phyloP scores from a whole-genome alignment of 2,113 vertebrate genomes.

The Vulpes vulpes region DNA sequence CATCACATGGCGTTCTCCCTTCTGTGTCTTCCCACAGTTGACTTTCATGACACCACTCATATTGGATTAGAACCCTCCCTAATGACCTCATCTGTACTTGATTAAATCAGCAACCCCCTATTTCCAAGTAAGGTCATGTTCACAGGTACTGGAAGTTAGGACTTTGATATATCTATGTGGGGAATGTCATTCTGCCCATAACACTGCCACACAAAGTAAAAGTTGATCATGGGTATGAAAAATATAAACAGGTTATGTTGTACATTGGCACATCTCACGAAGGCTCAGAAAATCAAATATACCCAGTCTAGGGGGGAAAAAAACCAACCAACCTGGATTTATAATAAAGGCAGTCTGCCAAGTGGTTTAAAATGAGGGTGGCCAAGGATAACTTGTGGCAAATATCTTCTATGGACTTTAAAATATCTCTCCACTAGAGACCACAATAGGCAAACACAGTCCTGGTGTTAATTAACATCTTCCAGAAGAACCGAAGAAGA shows the following conservation, averaged over 20 bases:
- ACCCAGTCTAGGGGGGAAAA: not conserved
- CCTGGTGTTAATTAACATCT: not conserved
- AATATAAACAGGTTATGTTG: not conserved
- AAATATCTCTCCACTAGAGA: not conserved
- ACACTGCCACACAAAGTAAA: not conserved
- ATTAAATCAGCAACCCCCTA: not conserved
- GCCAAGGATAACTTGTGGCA: not conserved
- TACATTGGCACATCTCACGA: not conserved
- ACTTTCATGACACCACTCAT: not conserved
- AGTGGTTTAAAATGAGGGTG: not conserved
- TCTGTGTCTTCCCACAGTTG: not conserved
- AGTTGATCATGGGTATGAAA: not conserved
- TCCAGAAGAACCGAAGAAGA: not conserved
- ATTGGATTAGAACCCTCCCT: not conserved
- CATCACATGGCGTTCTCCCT: not conserved
- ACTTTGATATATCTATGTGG: not conserved
- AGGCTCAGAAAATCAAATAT: conserved; percentile 35
- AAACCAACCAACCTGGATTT: not conserved
- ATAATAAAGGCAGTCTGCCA: not conserved
- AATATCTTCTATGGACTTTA: not conserved
- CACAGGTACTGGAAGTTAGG: not conserved
- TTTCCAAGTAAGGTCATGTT: not conserved
- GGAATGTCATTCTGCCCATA: not conserved
- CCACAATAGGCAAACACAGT: not conserved
- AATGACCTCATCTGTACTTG: not conserved